Conservation (phyloP, 1,140 invertebrate species). For the Brachionus calyciflorus region DNA sequence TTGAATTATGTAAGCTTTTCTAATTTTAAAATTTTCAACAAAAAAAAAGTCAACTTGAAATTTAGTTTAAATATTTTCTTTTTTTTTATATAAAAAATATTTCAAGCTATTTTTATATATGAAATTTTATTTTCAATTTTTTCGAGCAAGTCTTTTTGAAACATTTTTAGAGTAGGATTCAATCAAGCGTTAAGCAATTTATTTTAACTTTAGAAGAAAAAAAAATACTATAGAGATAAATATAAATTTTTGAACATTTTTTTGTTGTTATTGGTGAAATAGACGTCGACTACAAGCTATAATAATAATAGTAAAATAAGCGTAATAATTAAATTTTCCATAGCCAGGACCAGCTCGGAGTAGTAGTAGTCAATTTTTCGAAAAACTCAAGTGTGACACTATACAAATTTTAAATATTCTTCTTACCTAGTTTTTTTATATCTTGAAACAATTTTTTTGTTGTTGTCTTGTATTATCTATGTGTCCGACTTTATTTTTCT, state of each 20-base stretch:
- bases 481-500: conserved; percentile 5
- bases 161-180: conserved; percentile 30
- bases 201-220: conserved; percentile 32
- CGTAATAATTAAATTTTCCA: conserved; percentile 39
- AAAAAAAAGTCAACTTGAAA: conserved; percentile 1
- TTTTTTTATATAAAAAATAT: conserved; percentile 28
- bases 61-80: not conserved
- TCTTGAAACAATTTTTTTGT: not conserved
- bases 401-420: not conserved
- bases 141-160: conserved; percentile 3
- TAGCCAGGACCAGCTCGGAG: not conserved
- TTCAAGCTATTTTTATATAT: conserved; percentile 38
- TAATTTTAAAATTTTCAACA: too few relatives aligned
- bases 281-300: too few relatives aligned
- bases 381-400: conserved; percentile 22
- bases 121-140: conserved; percentile 14
- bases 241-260: too few relatives aligned
- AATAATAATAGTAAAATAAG: too few relatives aligned
- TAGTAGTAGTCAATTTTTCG: too few relatives aligned
- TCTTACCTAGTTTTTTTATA: conserved; percentile 19
- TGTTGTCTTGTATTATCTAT: too few relatives aligned
- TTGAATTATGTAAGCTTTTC: too few relatives aligned
- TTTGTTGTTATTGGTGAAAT: too few relatives aligned
- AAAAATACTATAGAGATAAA: not conserved
- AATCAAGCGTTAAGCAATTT: conserved; percentile 42